phyloP scores from a whole-genome alignment of 2,888 invertebrate species.

The Napeogenes sylphis region DNA sequence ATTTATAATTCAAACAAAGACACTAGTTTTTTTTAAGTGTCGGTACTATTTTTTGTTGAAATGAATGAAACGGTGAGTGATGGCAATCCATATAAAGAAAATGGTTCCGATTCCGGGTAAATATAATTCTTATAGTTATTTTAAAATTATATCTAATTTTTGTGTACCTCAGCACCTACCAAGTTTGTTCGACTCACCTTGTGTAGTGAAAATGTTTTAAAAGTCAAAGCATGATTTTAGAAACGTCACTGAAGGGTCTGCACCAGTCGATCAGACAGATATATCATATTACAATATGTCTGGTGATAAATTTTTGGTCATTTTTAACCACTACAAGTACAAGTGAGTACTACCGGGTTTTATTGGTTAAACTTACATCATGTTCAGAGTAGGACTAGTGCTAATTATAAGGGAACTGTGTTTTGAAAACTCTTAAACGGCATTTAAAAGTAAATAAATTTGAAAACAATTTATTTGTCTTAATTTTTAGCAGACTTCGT shows the following conservation, averaged over 20 bases:
- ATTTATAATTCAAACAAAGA: conserved; percentile 4
- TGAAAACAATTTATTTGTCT: too few relatives aligned
- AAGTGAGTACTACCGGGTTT: conserved; percentile 37
- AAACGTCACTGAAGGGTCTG: background rate
- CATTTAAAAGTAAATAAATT: too few relatives aligned
- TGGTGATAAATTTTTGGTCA: conserved; percentile 50
- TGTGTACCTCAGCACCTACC: too few relatives aligned
- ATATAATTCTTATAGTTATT: background rate
- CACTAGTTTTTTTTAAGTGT: background rate
- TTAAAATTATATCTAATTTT: background rate
- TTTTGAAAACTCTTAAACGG: too few relatives aligned
- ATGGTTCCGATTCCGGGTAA: background rate
- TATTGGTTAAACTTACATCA: background rate
- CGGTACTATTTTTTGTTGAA: background rate
- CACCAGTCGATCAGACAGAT: conserved; percentile 6
- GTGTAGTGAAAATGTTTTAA: too few relatives aligned
- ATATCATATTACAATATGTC: conserved; percentile 52
- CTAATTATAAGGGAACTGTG: background rate
- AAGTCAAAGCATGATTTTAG: background rate
- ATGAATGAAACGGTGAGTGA: conserved; percentile 1
- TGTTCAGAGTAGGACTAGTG: background rate
- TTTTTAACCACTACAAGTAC: conserved; percentile 52
- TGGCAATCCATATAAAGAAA: background rate
- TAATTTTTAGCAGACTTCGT: too few relatives aligned
- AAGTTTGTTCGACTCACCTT: too few relatives aligned